Percentiles rank a stretch among this genome's conserved stretches.
phyloP scores from a whole-genome alignment of 2,888 invertebrate species.

The Andrena praecox region DNA sequence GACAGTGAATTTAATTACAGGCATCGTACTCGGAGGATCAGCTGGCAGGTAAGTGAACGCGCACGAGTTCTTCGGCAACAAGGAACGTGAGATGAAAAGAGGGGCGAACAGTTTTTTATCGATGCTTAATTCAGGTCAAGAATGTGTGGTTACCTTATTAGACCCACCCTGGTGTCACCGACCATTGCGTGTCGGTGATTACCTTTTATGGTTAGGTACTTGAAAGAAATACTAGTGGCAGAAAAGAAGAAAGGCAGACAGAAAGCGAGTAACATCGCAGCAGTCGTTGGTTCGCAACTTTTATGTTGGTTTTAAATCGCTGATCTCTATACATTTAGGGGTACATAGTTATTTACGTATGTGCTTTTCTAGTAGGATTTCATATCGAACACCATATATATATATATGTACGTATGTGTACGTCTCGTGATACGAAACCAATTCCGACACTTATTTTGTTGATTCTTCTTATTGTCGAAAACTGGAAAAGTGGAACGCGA shows the following conservation, averaged over 20 bases:
- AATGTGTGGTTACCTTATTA: slow-evolving; percentile 81
- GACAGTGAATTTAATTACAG: slow-evolving; percentile 85
- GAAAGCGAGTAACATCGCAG: slow-evolving; percentile 24
- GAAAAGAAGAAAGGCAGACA: slow-evolving; percentile 43
- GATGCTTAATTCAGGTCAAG: slow-evolving; percentile 82
- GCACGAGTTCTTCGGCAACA: slow-evolving; percentile 82
- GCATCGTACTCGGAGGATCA: slow-evolving; percentile 96
- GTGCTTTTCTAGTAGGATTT: neutral
- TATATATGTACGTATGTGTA: no score
- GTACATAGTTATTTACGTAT: neutral
- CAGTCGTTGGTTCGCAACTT: slow-evolving; percentile 18
- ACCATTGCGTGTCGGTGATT: slow-evolving; percentile 68
- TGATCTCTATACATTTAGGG: slow-evolving; percentile 4
- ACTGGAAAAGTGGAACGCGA: neutral
- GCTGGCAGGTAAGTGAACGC: slow-evolving; percentile 92
- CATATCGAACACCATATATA: neutral
- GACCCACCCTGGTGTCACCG: slow-evolving; percentile 74
- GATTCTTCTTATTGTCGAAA: neutral
- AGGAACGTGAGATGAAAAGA: slow-evolving; percentile 73
- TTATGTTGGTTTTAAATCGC: slow-evolving; percentile 17
- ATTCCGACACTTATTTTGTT: neutral
- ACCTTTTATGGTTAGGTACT: slow-evolving; percentile 81
- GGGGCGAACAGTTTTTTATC: slow-evolving; percentile 74
- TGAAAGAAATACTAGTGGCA: slow-evolving; percentile 67
- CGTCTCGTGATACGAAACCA: neutral